These are phyloP conservation scores for Hermatobates lingyangjiaoensis DNA, from an alignment of 1,140 invertebrate species.

Conservation along the genomic window DNA sequence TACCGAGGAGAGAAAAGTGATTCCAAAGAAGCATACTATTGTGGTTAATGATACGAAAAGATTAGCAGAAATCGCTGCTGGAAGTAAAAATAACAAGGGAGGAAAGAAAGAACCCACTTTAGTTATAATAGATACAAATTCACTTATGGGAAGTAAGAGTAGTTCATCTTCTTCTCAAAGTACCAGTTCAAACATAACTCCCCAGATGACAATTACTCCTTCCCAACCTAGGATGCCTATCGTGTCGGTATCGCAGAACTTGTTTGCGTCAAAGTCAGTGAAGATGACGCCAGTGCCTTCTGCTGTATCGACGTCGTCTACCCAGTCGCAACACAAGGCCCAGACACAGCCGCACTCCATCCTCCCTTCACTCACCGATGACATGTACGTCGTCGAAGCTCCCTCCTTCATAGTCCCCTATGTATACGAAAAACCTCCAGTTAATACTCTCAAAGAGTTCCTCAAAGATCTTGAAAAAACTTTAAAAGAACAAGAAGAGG, in stretches of 20 bases:
- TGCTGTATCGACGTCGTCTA: neutral
- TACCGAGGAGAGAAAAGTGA: slow-evolving; percentile 28
- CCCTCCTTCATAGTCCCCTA: slow-evolving; percentile 82
- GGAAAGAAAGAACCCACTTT: slow-evolving; percentile 53
- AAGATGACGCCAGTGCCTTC: neutral
- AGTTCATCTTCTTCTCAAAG: slow-evolving; percentile 32
- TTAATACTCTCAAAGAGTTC: slow-evolving; percentile 56
- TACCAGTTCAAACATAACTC: slow-evolving; percentile 12
- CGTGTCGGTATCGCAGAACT: slow-evolving; percentile 16
- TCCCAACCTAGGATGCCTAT: slow-evolving; percentile 13
- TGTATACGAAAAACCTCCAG: slow-evolving; percentile 73
- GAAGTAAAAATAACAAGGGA: slow-evolving; percentile 29
- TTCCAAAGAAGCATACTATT: slow-evolving; percentile 35
- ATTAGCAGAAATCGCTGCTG: slow-evolving; percentile 44
- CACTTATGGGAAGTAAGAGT: slow-evolving; percentile 41
- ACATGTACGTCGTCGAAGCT: slow-evolving; percentile 77
- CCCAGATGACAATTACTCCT: slow-evolving; percentile 12
- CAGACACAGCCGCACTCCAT: slow-evolving; percentile 24
- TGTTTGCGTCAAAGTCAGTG: slow-evolving; percentile 5
- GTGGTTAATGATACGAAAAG: slow-evolving; percentile 53
- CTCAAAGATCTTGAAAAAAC: slow-evolving; percentile 43
- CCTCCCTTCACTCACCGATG: slow-evolving; percentile 60
- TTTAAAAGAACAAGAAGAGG: slow-evolving; percentile 30
- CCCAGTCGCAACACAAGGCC: neutral
- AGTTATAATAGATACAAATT: slow-evolving; percentile 60